A percentile compares a stretch with the other conserved stretches of the same genome.
These are phyloP conservation scores for Rhinoraja longicauda DNA, from an alignment of 2,797 vertebrate genomes.

Conservation along the genomic window DNA sequence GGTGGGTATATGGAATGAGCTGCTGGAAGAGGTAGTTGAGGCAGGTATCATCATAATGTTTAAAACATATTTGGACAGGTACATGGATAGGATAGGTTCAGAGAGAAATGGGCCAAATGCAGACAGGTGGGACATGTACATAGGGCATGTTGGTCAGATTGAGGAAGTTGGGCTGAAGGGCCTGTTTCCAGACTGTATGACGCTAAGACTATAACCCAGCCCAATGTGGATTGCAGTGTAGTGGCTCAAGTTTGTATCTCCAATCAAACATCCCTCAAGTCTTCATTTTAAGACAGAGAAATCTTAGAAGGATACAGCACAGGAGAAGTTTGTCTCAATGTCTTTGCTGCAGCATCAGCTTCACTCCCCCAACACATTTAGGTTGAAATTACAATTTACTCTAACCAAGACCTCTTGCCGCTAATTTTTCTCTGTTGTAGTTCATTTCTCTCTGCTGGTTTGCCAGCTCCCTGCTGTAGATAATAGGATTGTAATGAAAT, in stretches of 20 bases:
- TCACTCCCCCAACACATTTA: neutral
- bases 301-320: neutral
- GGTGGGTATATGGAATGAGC: no score
- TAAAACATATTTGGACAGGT: no score
- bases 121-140: no score
- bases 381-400: neutral
- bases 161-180: no score
- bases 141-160: no score
- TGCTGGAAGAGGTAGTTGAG: no score
- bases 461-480: neutral
- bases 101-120: no score
- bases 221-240: neutral
- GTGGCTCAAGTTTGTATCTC: no score
- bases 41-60: no score
- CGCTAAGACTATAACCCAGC: neutral
- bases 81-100: no score
- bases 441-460: neutral
- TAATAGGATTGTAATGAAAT: neutral
- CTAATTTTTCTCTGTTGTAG: neutral
- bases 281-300: neutral
- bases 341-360: neutral
- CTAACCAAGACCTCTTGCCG: neutral
- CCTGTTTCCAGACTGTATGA: no score
- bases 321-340: neutral
- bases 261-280: no score